phyloP scores from a whole-genome alignment of 2,888 invertebrate species.

The Clivina fossor region DNA sequence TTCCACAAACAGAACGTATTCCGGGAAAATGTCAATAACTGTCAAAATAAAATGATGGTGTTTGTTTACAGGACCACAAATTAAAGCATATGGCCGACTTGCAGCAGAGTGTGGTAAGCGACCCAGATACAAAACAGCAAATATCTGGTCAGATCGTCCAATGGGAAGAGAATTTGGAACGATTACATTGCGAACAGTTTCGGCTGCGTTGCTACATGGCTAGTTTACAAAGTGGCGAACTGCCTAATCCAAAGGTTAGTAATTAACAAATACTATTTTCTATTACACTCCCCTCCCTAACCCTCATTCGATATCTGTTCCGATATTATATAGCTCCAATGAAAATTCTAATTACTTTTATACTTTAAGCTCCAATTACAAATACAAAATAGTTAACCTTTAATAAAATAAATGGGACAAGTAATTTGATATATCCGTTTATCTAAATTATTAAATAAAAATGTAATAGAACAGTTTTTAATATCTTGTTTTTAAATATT shows the following conservation, averaged over 20 bases:
- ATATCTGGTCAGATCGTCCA: constrained; percentile 91
- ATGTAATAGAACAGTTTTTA: too few relatives aligned
- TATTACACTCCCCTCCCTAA: too few relatives aligned
- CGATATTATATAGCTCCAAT: too few relatives aligned
- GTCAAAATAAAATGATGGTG: constrained; percentile 26
- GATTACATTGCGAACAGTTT: constrained; percentile 96
- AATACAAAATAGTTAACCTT: too few relatives aligned
- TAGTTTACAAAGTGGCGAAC: constrained; percentile 90
- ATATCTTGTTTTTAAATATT: too few relatives aligned
- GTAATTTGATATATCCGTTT: too few relatives aligned
- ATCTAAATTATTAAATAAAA: too few relatives aligned
- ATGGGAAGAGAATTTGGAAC: constrained; percentile 96
- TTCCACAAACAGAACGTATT: background rate
- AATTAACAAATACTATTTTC: too few relatives aligned
- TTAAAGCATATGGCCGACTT: constrained; percentile 98
- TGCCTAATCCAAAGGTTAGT: constrained; percentile 95
- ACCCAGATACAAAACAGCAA: constrained; percentile 88
- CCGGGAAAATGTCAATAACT: background rate
- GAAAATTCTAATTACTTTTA: too few relatives aligned
- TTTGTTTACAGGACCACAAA: constrained; percentile 82
- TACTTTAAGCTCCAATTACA: too few relatives aligned
- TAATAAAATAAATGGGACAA: too few relatives aligned
- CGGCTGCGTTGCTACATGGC: constrained; percentile 96
- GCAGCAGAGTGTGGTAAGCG: constrained; percentile 94
- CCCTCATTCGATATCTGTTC: too few relatives aligned